Percentiles rank a stretch among this genome's conserved stretches.
Evolutionary conservation across 53 echinoderm and acorn worm species (phyloP).

Genomic region (Arbacia lixula): DNA sequence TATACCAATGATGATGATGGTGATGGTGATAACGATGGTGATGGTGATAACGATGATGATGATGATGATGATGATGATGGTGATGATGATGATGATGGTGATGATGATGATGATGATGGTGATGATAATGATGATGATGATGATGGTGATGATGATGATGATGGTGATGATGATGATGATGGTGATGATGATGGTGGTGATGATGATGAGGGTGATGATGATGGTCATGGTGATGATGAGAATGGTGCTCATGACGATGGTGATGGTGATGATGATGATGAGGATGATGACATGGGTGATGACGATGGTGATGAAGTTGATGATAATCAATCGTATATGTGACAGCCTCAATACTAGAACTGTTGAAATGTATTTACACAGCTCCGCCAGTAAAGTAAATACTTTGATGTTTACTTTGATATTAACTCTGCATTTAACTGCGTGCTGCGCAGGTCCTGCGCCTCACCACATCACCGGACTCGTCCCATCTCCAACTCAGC

Average conservation of each 20-base stretch:
- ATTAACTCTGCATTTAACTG: no score
- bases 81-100: conserved; percentile 32
- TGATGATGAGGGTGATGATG: no score
- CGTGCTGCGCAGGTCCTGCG: conserved; percentile 39
- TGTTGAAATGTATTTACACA: no score
- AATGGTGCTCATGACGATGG: no score
- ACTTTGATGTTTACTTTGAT: no score
- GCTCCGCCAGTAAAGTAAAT: no score
- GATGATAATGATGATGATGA: conserved; percentile 7
- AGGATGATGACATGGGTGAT: neutral
- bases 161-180: conserved; percentile 33
- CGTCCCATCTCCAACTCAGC: conserved; percentile 6
- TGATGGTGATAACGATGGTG: neutral
- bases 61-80: conserved; percentile 24
- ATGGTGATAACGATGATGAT: conserved; percentile 6
- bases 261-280: no score
- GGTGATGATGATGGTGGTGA: neutral
- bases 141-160: neutral
- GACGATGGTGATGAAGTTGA: neutral
- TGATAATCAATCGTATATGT: no score
- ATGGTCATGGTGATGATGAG: no score
- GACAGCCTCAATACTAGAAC: no score
- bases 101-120: conserved; percentile 46
- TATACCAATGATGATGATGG: neutral
- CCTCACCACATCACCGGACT: neutral